Evolutionary conservation across 1,140 invertebrate genomes (phyloP), one percentile per base, ranked within the genome.

Genomic region (Marisa cornuarietis): DNA sequence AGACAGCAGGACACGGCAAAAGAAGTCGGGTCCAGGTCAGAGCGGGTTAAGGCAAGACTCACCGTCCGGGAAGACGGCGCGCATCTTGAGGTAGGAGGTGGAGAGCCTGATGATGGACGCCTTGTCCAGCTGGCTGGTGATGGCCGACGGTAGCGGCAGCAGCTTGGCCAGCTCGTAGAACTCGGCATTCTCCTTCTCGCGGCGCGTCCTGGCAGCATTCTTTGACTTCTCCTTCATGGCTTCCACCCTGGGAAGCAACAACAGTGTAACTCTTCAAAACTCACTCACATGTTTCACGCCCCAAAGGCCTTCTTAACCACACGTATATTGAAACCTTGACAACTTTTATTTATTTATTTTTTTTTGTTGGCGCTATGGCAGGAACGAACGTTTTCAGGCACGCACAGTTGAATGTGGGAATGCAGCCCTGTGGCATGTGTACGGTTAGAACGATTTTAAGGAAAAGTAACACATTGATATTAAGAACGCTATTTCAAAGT

Each of bases 161-260:
- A 99, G 96, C 93, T 99, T 99, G 81, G 98, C 97, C 91, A 99
- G 92, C 92, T 99, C 97, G 92, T 98, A 98, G 92, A 99, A 99
- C 92, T 99, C 98, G 87, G 96, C 97, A 93, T 99, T 99, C 92
- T 99, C 98, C 89, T 99, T 99, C 73, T 98, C 98, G 62, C 98
- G 93, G 54, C 98, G 92, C 20, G 96, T 97, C 77, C 82, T 71
- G 2, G 98, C 98, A 51, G 98, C 98, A 91, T 99, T 98, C 87
- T 98, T 93, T 71, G 96, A 98, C 91, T 99, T 99, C 91, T 99
- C 97, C 92, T 99, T 99, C 90, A 91, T 91, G 49, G 83, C 83
- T 81, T 83, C 83, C 71, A 84, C 83, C 76, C 83, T 84, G 83
- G 7, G 22, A 26, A 76, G n/a, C n/a, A 58, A 18, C 54, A 58